Percentiles rank a stretch among this genome's conserved stretches.
phyloP scores from a whole-genome alignment of 2,797 vertebrate genomes.

The Gila robusta region DNA sequence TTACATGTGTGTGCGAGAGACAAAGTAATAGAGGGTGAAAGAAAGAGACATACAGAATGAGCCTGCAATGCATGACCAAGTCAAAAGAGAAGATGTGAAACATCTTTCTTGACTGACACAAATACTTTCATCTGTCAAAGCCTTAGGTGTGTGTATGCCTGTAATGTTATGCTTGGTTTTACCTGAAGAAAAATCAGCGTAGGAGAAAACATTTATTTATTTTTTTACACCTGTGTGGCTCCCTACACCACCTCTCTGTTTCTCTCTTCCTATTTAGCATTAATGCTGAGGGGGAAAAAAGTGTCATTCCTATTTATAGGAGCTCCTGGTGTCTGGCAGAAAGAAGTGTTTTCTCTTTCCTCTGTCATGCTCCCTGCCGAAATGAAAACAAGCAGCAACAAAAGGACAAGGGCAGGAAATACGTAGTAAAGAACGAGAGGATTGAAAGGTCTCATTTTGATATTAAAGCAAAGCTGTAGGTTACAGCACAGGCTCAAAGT shows the following conservation, averaged over 20 bases:
- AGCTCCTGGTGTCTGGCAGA: constrained; percentile 27
- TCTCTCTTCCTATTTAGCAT: constrained; percentile 26
- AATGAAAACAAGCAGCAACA: constrained; percentile 39
- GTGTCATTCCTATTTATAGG: constrained; percentile 45
- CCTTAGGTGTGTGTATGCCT: constrained; percentile 1
- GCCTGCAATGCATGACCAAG: background rate
- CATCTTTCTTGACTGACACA: constrained; percentile 23
- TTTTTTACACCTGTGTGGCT: background rate
- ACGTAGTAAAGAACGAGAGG: background rate
- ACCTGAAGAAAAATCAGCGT: constrained; percentile 16
- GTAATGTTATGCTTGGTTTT: constrained; percentile 24
- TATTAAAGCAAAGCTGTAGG: constrained; percentile 33
- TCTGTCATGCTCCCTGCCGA: constrained; percentile 33
- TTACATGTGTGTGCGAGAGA: background rate
- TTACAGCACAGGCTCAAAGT: background rate
- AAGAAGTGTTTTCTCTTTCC: constrained; percentile 23
- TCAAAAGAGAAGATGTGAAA: constrained; percentile 1
- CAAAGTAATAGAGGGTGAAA: background rate
- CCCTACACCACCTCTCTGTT: background rate
- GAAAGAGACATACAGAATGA: constrained; percentile 4
- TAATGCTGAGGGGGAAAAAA: background rate
- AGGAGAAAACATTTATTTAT: background rate
- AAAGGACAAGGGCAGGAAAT: constrained; percentile 13
- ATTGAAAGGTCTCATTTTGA: constrained; percentile 22
- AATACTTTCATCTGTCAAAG: constrained; percentile 20